These are phyloP conservation scores for Astropecten irregularis DNA, from an alignment of 53 echinoderm and acorn worm genomes.

Conservation along the genomic window DNA sequence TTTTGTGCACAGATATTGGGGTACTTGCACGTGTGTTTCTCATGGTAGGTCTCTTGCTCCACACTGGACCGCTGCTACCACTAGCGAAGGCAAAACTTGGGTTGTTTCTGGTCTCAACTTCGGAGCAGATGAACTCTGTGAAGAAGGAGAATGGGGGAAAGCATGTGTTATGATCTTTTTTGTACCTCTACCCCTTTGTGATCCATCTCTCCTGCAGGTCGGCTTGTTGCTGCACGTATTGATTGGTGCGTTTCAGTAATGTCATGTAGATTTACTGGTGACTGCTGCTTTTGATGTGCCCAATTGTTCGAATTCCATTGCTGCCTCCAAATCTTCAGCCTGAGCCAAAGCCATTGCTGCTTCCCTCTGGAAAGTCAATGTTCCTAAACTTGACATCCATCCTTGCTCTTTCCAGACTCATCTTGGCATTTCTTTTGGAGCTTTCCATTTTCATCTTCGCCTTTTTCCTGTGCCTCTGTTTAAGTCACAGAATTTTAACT, in stretches of 20 bases:
- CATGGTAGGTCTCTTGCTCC: neutral
- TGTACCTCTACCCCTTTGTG: constrained; percentile 37
- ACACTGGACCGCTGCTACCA: neutral
- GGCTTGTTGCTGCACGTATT: neutral
- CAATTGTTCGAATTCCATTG: neutral
- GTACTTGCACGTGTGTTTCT: neutral
- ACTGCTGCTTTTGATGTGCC: neutral
- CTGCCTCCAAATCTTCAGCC: neutral
- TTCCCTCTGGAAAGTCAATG: neutral
- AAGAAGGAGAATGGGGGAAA: constrained; percentile 47
- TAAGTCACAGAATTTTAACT: no score
- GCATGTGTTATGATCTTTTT: constrained; percentile 4
- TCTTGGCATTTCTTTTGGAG: neutral
- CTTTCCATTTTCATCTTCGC: neutral
- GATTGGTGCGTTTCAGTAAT: neutral
- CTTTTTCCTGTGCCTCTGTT: no score
- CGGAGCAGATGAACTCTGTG: constrained; percentile 8
- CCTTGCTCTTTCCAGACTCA: neutral
- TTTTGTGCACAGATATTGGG: constrained; percentile 9
- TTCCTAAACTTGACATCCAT: neutral
- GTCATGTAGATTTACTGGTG: neutral
- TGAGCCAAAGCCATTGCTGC: neutral
- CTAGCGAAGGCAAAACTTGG: constrained; percentile 19
- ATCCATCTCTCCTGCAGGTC: constrained; percentile 62
- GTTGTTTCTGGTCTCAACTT: constrained; percentile 5